Evolutionary conservation across 2,888 invertebrate genomes (phyloP).

Genomic region (Nephrotoma flavescens): DNA sequence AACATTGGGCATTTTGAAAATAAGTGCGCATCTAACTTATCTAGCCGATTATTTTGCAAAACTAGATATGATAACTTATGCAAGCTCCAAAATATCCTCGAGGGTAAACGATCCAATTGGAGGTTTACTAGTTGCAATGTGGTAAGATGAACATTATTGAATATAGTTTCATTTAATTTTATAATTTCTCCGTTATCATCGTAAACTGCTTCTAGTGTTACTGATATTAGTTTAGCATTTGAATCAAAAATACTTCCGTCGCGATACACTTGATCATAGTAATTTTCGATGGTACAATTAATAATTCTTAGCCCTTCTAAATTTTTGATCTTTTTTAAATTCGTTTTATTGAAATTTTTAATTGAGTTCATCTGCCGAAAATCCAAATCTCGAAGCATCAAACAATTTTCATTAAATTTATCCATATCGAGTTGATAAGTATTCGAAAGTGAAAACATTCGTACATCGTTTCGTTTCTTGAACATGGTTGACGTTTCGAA

Average conservation of each 20-base stretch:
- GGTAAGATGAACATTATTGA: background rate
- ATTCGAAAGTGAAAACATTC: background rate
- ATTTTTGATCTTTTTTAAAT: background rate
- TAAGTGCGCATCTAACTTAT: background rate
- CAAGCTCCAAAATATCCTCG: background rate
- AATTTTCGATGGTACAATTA: background rate
- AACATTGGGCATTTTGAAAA: background rate
- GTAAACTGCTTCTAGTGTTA: background rate
- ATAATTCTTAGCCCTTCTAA: background rate
- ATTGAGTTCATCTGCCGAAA: background rate
- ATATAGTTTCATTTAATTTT: background rate
- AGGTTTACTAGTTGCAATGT: background rate
- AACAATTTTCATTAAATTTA: background rate
- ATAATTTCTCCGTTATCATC: background rate
- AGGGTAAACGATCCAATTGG: background rate
- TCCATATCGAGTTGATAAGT: background rate
- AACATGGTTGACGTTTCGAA: background rate
- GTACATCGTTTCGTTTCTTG: background rate
- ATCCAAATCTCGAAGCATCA: background rate
- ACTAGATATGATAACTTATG: background rate
- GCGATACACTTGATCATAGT: background rate
- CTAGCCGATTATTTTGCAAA: background rate
- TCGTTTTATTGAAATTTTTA: background rate
- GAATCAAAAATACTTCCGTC: background rate
- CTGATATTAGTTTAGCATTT: background rate